These are phyloP conservation scores for Metaphire vulgaris DNA, from an alignment of 1,140 invertebrate species.

Conservation along the genomic window DNA sequence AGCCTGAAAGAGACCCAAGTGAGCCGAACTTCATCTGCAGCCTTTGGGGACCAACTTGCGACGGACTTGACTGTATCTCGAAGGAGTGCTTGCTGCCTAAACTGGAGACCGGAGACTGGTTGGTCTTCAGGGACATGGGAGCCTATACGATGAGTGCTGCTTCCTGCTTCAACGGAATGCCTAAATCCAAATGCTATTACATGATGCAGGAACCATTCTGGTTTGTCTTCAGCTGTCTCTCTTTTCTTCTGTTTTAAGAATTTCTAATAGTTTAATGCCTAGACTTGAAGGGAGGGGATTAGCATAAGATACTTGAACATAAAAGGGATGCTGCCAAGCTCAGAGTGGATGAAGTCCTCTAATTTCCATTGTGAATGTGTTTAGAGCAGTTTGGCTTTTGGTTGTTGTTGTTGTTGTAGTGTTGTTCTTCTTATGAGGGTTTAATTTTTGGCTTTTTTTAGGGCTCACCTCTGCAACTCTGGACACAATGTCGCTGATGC, in stretches of 20 bases:
- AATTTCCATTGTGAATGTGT: too few species aligned
- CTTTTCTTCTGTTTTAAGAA: too few species aligned
- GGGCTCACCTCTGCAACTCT: not conserved
- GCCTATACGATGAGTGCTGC: slow-evolving; percentile 86
- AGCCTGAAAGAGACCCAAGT: slow-evolving; percentile 14
- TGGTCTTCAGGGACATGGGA: slow-evolving; percentile 85
- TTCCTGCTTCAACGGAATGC: slow-evolving; percentile 81
- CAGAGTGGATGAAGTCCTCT: too few species aligned
- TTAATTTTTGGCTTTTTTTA: not conserved
- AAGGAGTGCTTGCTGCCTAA: slow-evolving; percentile 65
- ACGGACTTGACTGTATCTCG: slow-evolving; percentile 80
- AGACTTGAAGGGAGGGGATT: too few species aligned
- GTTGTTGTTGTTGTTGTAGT: too few species aligned
- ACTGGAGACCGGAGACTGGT: slow-evolving; percentile 72
- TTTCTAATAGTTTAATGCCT: too few species aligned
- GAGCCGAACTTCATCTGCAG: slow-evolving; percentile 51
- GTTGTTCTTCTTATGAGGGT: too few species aligned
- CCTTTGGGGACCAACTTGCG: slow-evolving; percentile 93
- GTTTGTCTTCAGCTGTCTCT: too few species aligned
- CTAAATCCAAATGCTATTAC: slow-evolving; percentile 62
- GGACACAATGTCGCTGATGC: not conserved
- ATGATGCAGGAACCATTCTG: slow-evolving; percentile 41
- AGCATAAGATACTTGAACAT: too few species aligned
- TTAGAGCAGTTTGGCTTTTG: too few species aligned
- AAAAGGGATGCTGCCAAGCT: too few species aligned